Evolutionary conservation across 2,888 invertebrate genomes (phyloP).

Genomic region (Myopa tessellatipennis): DNA sequence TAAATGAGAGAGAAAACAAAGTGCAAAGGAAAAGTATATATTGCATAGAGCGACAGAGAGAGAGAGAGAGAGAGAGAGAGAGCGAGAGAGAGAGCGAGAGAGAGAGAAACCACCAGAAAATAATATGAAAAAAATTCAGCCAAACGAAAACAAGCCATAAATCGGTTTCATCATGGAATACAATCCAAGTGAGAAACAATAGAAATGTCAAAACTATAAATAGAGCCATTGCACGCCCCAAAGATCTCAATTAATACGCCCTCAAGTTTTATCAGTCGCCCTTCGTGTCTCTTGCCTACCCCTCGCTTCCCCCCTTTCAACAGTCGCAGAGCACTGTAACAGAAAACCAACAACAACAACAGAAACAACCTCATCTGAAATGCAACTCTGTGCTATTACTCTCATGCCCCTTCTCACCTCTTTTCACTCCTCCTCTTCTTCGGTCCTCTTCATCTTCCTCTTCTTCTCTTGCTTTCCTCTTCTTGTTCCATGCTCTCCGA

Average conservation of each 20-base stretch:
- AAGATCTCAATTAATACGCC: slow-evolving; percentile 27
- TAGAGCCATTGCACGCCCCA: slow-evolving; percentile 42
- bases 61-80: neutral
- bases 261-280: neutral
- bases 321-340: neutral
- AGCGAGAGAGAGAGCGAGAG: neutral
- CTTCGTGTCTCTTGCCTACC: neutral
- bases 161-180: slow-evolving; percentile 15
- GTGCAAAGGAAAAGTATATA: neutral
- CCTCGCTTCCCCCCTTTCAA: neutral
- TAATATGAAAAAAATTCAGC: neutral
- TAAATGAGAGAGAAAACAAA: slow-evolving; percentile 8
- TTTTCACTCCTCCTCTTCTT: neutral
- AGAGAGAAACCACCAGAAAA: neutral
- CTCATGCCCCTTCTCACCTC: neutral
- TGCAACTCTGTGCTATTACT: too few relatives aligned
- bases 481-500: too few relatives aligned
- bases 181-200: slow-evolving; percentile 4
- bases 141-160: slow-evolving; percentile 18
- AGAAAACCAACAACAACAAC: slow-evolving; percentile 28
- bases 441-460: neutral
- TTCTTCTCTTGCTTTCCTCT: too few relatives aligned
- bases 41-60: neutral
- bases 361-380: neutral
- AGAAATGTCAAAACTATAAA: slow-evolving; percentile 39